Base-by-base conservation (phyloP, 2,888 invertebrate species). In the Incurvaria masculella region DNA sequence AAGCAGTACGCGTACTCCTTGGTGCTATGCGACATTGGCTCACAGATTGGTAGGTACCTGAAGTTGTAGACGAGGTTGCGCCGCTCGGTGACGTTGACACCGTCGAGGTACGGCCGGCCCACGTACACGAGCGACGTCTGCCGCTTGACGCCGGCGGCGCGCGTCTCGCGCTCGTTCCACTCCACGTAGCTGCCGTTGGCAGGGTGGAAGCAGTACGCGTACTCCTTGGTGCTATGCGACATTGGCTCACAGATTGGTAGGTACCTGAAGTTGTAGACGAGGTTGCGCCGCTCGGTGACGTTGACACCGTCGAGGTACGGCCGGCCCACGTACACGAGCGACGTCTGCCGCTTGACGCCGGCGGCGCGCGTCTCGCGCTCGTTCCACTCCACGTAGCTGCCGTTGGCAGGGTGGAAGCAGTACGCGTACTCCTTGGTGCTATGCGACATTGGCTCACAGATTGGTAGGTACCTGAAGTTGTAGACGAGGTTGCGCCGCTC, bases 21-120 rank as follows among this genome's bases (percentile, higher is more conserved):
- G 55, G 80, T 81, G 55, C 84, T 83, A 56, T 84, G 84, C 44
- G 82, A n/a, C n/a, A n/a, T n/a, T n/a, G n/a, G n/a, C n/a, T n/a
- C n/a, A n/a, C n/a, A n/a, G n/a, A n/a, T n/a, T n/a, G n/a, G n/a
- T 21, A 19, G 47, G 60, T 50, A 79, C 79, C 68, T 83, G 66
- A 89, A 91, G 66, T 90, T 88, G 68, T 94, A 94, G n/a, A 91
- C 90, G 57, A 94, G 75, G 66, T 94, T 94, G 56, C 94, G 82
- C 52, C 94, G 84, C 65, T 94, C 94, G 0, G 94, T 93, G 42
- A 94, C 91, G 63, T 91, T 89, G 47, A 94, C 83, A 42, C 90
- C 88, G 57, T 90, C 90, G 55, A 88, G 74, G 65, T 90, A 94
- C 2, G 91, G 88, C 57, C 85, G 79, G 41, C 86, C 88, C 46